Evolutionary conservation across 35 echinoderm and acorn worm genomes (phyloP), one percentile per base, ranked within the genome.

Genomic region (Lytechinus pictus): DNA sequence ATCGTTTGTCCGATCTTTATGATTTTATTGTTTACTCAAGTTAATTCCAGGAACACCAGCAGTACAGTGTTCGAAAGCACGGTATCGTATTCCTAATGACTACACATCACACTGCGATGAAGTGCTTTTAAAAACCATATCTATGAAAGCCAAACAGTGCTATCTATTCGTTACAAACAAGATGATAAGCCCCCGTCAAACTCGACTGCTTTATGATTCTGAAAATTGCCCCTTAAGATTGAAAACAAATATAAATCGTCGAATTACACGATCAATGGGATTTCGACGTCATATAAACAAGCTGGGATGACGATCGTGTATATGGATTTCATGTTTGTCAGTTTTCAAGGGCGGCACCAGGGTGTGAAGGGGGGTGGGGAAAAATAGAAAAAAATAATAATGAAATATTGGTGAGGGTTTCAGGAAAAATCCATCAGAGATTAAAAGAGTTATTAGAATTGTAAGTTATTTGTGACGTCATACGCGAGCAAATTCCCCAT

Each of bases 111-210:
- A 8, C 2, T 79, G 66, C 21, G 66, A 79, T 79, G 66, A 79
- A 79, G 66, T 79, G 66, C 66, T 79, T n/a, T 79, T 24, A 79
- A 79, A 79, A 79, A 79, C 66, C 66, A 24, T 79, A 79, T 79
- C 66, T 79, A 24, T 79, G 66, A 24, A 79, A 79, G 19, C 66
- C 66, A 79, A 79, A 79, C 66, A 79, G 8, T 79, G 66, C 6
- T 24, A 24, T 79, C 66, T 16, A 16, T n/a, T 79, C 66, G 66
- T 24, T 24, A 79, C 66, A 79, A 79, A 79, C 66, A 79, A 79
- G 19, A 79, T 79, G 66, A 79, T 79, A 79, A 79, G 66, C 6
- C 21, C 66, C 33, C 66, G 19, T 79, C 66, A 79, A 79, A 79
- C 16, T 79, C 19, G n/a, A 79, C 24, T 79, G n/a, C 19, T 79